phyloP scores from a whole-genome alignment of 2,797 vertebrate genomes.

The Lemur catta region DNA sequence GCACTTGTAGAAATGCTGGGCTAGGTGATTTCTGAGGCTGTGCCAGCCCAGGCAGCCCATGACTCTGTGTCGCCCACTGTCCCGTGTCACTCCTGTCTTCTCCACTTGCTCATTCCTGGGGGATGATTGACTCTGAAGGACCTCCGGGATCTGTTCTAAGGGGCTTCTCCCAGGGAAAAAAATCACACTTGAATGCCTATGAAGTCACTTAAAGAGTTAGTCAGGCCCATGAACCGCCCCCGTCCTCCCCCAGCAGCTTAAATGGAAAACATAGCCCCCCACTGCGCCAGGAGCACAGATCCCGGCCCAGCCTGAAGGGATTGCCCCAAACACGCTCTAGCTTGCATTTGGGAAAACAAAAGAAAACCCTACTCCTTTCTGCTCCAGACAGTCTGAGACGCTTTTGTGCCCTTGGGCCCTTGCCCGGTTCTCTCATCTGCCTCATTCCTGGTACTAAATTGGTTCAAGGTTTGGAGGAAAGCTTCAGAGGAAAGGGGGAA shows the following conservation, averaged over 20 bases:
- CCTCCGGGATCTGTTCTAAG: not conserved
- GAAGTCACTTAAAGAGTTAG: conserved; percentile 32
- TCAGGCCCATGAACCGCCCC: not conserved
- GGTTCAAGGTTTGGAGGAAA: conserved; percentile 75
- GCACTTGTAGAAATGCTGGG: not conserved
- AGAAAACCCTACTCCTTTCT: conserved; percentile 57
- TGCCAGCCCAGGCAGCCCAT: no score
- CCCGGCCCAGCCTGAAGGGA: conserved; percentile 16
- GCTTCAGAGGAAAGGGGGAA: conserved; percentile 57
- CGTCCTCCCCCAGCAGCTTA: not conserved
- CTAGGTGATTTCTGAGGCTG: not conserved
- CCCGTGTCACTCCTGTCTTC: not conserved
- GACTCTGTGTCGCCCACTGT: not conserved
- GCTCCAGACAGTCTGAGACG: conserved; percentile 69
- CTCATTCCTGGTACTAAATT: conserved; percentile 74
- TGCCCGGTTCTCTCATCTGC: conserved; percentile 73
- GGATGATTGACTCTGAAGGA: not conserved
- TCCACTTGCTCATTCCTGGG: not conserved
- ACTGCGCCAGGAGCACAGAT: conserved; percentile 10
- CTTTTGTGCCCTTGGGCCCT: conserved; percentile 69
- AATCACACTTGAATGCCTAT: not conserved
- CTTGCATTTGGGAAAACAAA: conserved; percentile 58
- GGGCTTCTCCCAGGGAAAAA: conserved; percentile 14
- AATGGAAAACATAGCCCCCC: conserved; percentile 7
- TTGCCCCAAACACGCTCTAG: conserved; percentile 50